Evolutionary conservation across 2,113 vertebrate species (phyloP).

Genomic region (Manacus vitellinus): DNA sequence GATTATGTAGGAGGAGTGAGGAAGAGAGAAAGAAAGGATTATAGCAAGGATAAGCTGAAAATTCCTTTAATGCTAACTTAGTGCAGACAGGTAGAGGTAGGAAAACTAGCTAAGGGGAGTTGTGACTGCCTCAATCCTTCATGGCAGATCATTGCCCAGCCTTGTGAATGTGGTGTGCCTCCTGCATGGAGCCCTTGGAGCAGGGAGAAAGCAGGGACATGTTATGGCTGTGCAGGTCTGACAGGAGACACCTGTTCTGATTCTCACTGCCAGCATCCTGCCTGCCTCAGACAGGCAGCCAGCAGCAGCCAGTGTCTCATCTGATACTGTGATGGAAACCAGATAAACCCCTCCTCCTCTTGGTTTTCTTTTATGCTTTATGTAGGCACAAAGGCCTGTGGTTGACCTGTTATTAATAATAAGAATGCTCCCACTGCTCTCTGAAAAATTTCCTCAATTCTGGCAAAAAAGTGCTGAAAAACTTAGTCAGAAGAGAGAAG

Average conservation of each 20-base stretch:
- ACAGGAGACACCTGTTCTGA: neutral
- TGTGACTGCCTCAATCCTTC: neutral
- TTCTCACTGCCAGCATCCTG: neutral
- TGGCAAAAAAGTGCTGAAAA: neutral
- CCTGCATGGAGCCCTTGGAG: neutral
- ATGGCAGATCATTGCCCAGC: neutral
- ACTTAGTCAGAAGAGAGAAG: neutral
- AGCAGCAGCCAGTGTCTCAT: neutral
- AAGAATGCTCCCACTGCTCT: neutral
- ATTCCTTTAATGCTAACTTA: neutral
- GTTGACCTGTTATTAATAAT: neutral
- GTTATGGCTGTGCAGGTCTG: neutral
- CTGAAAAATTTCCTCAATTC: neutral
- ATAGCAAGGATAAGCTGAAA: neutral
- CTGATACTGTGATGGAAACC: neutral
- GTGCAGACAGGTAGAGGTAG: neutral
- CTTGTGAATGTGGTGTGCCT: neutral
- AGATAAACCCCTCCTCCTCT: neutral
- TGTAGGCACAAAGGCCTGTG: neutral
- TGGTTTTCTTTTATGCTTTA: neutral
- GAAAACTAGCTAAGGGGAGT: neutral
- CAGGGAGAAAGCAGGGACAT: accelerated
- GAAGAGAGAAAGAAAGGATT: neutral
- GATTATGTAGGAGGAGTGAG: neutral
- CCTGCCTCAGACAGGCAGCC: neutral